Evolutionary conservation across 2,113 vertebrate species (phyloP), one percentile per base, ranked within the genome.

Genomic region (Dasyornis broadbenti): DNA sequence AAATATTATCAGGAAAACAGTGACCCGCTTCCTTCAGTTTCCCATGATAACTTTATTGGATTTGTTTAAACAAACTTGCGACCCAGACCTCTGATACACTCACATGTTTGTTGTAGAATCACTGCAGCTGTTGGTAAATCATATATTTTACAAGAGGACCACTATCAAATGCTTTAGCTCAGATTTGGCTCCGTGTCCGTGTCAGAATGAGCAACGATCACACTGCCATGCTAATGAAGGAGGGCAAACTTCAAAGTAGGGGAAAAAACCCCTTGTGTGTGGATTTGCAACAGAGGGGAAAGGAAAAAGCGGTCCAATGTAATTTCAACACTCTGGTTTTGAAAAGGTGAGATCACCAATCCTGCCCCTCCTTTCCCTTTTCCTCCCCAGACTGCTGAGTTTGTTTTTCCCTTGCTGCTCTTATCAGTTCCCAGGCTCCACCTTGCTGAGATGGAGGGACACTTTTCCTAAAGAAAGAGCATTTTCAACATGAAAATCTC

Each of bases 351-450:
- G 77, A 91, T 53, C 69, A 75, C 40, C 22, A 52, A 6, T 20
- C 39, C 42, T 85, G 82, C 42, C 71, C 50, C 66, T 95, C 87
- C 92, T 88, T 95, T 93, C 87, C 87, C 66, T 91, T 95, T 92
- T 91, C 86, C 94, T 93, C 75, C 35, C 26, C 66, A 59, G 70
- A 79, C 42, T 84, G 65, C 1, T 1, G 61, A 82, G 63, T 27
- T 1, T 88, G 78, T 31, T 91, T 95, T 90, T 44, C 54, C 59
- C 59, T 73, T 28, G 37, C 42, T 54, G 42, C 30, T 66, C 21
- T 95, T 91, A 95, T 82, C 95, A 77, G 87, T 76, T 95, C 92
- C 59, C 89, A 87, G 81, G 65, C 81, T 64, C 81, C 87, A 79
- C 84, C 73, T 81, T 69, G 65, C 72, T 65, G 78, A 82, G 64